phyloP scores from a whole-genome alignment of 2,797 vertebrate genomes.

The Dicrostonyx torquatus region DNA sequence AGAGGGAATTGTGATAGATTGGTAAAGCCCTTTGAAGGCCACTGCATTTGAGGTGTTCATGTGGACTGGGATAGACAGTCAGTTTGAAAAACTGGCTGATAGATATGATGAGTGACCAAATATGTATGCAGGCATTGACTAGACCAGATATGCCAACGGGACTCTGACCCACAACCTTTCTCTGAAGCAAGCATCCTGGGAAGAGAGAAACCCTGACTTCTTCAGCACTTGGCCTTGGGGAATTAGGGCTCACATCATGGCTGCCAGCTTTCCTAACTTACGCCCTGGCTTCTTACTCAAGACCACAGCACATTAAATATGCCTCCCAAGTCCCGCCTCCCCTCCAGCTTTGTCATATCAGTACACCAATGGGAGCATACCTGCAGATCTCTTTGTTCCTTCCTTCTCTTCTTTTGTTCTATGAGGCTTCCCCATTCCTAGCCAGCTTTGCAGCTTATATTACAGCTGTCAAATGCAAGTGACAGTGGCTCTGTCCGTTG shows the following conservation, averaged over 20 bases:
- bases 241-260: background rate
- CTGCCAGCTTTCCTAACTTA: background rate
- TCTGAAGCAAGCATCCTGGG: background rate
- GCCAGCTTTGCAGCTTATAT: background rate
- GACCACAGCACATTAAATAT: background rate
- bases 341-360: background rate
- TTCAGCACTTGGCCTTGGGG: background rate
- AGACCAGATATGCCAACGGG: background rate
- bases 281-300: slow-evolving; percentile 21
- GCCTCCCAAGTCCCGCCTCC: background rate
- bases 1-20: slow-evolving; percentile 17
- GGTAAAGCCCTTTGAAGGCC: background rate
- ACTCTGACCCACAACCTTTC: background rate
- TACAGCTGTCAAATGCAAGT: background rate
- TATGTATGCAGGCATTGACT: background rate
- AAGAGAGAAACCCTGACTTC: background rate
- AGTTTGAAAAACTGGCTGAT: slow-evolving; percentile 12
- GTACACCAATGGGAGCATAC: background rate
- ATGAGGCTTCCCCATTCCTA: background rate
- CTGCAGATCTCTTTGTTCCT: background rate
- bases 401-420: background rate
- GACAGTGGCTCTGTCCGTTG: background rate
- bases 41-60: slow-evolving; percentile 11
- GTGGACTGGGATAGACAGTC: background rate
- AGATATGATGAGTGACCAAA: background rate